A percentile compares a stretch with the other conserved stretches of the same genome.
phyloP scores from a whole-genome alignment of 2,113 vertebrate genomes.

The Bujurquina vittata region DNA sequence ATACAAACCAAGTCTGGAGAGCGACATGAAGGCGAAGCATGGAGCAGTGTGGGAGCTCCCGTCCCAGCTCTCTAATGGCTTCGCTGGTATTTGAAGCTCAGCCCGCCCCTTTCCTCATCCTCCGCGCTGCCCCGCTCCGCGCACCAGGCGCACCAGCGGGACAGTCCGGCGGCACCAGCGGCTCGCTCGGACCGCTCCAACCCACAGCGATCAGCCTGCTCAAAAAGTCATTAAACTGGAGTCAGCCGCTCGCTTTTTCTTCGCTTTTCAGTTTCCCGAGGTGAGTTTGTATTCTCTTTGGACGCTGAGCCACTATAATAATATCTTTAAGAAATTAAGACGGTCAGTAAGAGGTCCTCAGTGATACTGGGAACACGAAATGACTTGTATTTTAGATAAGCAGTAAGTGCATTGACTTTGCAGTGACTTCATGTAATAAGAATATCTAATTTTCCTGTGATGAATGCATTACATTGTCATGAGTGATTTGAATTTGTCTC shows the following conservation, averaged over 20 bases:
- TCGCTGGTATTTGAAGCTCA: conserved; percentile 18
- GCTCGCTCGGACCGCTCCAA: conserved; percentile 24
- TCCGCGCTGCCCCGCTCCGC: conserved; percentile 42
- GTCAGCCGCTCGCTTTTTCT: neutral
- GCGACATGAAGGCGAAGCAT: neutral
- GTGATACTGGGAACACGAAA: neutral
- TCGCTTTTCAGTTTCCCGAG: neutral
- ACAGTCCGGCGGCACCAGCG: conserved; percentile 47
- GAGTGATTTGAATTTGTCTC: neutral
- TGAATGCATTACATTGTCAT: neutral
- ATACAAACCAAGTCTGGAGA: neutral
- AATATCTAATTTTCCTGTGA: neutral
- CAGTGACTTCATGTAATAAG: neutral
- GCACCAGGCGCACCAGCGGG: conserved; percentile 42
- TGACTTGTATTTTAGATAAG: neutral
- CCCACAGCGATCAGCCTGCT: neutral
- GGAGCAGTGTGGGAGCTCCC: neutral
- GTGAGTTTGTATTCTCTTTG: conserved; percentile 43
- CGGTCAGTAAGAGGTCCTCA: neutral
- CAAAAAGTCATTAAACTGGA: conserved; percentile 32
- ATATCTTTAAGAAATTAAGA: too few relatives aligned
- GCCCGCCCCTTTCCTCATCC: conserved; percentile 62
- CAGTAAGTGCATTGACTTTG: neutral
- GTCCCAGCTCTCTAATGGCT: neutral
- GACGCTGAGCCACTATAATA: neutral